Conservation (phyloP, 1,140 invertebrate species). For the Lasioglossum albipes region DNA sequence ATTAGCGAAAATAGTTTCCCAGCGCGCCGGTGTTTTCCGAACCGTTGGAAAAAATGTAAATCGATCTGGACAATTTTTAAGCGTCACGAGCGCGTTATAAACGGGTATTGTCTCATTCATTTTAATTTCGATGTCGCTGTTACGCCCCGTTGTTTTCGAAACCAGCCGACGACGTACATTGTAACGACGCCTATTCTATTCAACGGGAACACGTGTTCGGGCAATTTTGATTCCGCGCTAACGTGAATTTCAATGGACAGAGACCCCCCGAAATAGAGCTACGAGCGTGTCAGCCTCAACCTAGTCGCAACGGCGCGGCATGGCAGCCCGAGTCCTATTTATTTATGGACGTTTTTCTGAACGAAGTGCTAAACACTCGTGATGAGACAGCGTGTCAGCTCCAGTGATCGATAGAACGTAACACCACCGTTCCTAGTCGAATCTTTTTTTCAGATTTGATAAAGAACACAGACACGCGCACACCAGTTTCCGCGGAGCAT, state of each 20-base stretch:
- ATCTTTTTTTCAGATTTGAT: neutral
- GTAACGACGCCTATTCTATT: constrained; percentile 31
- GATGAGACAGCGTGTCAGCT: constrained; percentile 34
- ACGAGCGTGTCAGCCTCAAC: neutral
- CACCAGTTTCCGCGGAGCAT: neutral
- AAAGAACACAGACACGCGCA: neutral
- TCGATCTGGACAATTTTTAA: too few relatives aligned
- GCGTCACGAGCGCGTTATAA: too few relatives aligned
- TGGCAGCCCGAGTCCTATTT: constrained; percentile 27
- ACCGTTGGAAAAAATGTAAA: too few relatives aligned
- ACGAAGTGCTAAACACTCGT: constrained; percentile 54
- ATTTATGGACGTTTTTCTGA: constrained; percentile 62
- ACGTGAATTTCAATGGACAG: constrained; percentile 29
- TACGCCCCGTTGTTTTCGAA: neutral
- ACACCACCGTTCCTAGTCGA: neutral
- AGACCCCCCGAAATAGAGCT: constrained; percentile 42
- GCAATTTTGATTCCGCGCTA: constrained; percentile 35
- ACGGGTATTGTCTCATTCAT: neutral
- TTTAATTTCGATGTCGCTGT: neutral
- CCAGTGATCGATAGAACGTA: constrained; percentile 28
- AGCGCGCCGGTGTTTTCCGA: neutral
- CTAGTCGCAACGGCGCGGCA: neutral
- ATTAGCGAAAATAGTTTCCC: constrained; percentile 8
- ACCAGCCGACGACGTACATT: too few relatives aligned
- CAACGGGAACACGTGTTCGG: constrained; percentile 49